Base-by-base conservation (phyloP, 2,797 vertebrate species). In the Acanthornis magna region DNA sequence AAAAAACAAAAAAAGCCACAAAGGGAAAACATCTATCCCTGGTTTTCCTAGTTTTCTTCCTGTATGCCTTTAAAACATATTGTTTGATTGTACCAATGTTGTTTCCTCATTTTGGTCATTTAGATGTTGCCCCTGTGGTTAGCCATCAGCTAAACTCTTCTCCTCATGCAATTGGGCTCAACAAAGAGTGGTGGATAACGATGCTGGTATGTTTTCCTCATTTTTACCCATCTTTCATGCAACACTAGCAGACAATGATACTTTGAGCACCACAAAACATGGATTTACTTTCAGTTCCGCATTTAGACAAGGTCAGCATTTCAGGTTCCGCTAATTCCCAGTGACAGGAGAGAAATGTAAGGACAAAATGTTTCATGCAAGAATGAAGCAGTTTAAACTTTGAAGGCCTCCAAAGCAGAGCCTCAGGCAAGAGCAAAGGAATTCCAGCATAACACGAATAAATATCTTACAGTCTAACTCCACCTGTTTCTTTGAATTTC, bases 401-500 rank as follows among this genome's bases (percentile, higher is more conserved):
- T 55, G 40, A 91, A 73, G 60, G 47, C 68, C 55, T 91, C 40
- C 4, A 1, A 71, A 89, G 66, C 5, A 81, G 25, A 72, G 43
- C 89, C 47, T 78, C 7, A 9, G 79, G 82, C 85, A 88, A 88
- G 53, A 93, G 76, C 51, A 73, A 72, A 84, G 40, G 63, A 84
- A 91, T 84, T 89, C 51, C 68, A 81, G 63, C 62, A 42, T 50
- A 85, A 82, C 25, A 85, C 0, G 1, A 74, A 50, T 40, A 88
- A 89, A 81, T 26, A 61, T 34, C 42, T 86, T 63, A 11, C 0
- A 66, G 30, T 42, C 19, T 62, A 77, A 85, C 53, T 68, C 42
- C 78, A 93, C 55, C 47, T 80, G 53, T 85, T 93, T 88, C 87
- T 92, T 72, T 75, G 58, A 87, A 71, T 77, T 93, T 80, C 1